Base-by-base conservation (phyloP, 92 coral and sea anemone genomes). In the Porites divaricata region DNA sequence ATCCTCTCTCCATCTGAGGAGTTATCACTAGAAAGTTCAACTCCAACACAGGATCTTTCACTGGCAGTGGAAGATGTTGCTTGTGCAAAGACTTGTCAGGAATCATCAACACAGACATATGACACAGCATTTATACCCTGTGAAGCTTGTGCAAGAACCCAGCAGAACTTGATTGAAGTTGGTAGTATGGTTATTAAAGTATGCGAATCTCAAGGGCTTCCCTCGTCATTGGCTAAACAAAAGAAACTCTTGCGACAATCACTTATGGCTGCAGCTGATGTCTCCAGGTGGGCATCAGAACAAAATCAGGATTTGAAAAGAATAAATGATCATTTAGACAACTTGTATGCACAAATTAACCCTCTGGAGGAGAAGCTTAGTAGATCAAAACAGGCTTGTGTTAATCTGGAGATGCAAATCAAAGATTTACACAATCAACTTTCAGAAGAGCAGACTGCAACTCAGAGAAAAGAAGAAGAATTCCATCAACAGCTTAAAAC, bases 101-200 rank as follows among this genome's bases (percentile, higher is more conserved):
- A 96, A 61, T 87, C 89, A 14, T 81, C 98, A 9, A 92, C 98
- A 63, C 99, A 96, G 79, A 96, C 99, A 2, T 96, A 96, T 63
- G 99, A 96, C 74, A 96, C 99, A 9, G 99, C 99, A 14, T 96
- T 96, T 73, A 90, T 96, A 16, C 99, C 99, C 2, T 96, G 99
- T 22, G 99, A 96, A 35, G 98, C 99, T 57, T 96, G 99, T 81
- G 92, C 98, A 45, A 93, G 96, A 77, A 96, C 99, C 24, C 99
- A 96, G 28, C 89, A 90, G 83, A 95, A 96, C 73, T 81, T 96
- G 10, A 78, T 96, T 67, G 98, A 95, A 63, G 99, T 96, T 85
- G 99, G 99, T 41, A 89, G 82, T 73, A 88, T 86, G 90, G 99
- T 96, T 15, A 96, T 96, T 88, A 96, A 93, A 78, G 93, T 96